phyloP scores from a whole-genome alignment of 2,113 vertebrate genomes.

The Gallinago jamesoni region DNA sequence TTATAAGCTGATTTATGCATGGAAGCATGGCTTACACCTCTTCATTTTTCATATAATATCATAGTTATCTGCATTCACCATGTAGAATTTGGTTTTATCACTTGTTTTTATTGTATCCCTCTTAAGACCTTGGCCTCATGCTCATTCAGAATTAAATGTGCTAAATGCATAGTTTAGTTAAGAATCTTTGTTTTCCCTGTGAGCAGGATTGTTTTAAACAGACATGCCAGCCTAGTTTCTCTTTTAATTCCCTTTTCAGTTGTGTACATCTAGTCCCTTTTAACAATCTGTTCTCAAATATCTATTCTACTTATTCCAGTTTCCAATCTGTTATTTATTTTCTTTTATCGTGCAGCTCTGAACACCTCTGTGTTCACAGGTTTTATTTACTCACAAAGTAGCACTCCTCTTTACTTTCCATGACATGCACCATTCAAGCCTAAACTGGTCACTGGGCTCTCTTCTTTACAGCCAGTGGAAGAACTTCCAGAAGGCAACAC shows the following conservation, averaged over 20 bases:
- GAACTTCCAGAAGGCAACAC: neutral
- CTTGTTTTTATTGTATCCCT: neutral
- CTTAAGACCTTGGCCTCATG: neutral
- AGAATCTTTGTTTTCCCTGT: neutral
- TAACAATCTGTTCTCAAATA: constrained; percentile 16
- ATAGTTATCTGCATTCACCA: neutral
- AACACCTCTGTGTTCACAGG: neutral
- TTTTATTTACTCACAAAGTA: neutral
- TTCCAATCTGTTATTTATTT: neutral
- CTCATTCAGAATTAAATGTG: neutral
- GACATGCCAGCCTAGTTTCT: neutral
- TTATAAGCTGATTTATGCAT: neutral
- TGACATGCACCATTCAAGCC: neutral
- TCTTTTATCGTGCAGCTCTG: neutral
- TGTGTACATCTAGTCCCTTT: neutral
- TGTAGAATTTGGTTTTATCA: neutral
- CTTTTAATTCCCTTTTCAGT: neutral
- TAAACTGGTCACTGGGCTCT: neutral
- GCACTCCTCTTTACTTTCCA: neutral
- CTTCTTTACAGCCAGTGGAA: neutral
- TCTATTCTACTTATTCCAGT: neutral
- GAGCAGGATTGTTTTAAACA: neutral
- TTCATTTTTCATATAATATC: neutral
- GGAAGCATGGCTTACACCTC: neutral
- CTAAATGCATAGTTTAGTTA: neutral